Conservation (phyloP, 2,888 invertebrate genomes). For the Scrobipalpa atriplicella region DNA sequence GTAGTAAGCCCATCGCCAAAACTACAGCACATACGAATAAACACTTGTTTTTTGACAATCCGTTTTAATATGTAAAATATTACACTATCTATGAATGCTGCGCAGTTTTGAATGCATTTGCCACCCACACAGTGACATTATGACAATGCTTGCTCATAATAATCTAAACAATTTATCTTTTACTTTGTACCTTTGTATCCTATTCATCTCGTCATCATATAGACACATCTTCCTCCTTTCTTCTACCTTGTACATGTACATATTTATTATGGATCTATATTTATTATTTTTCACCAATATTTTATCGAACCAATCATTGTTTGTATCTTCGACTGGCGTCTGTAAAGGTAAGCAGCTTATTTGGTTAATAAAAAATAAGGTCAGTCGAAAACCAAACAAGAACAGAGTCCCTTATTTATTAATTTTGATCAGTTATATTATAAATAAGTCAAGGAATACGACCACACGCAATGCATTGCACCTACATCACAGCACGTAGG, state of each 20-base stretch:
- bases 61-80: no score
- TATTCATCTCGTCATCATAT: neutral
- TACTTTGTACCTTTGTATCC: neutral
- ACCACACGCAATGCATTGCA: neutral
- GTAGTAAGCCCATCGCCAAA: no score
- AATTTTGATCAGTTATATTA: neutral
- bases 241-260: neutral
- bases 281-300: neutral
- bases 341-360: no score
- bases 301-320: no score
- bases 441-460: neutral
- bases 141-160: neutral
- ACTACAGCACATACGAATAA: no score
- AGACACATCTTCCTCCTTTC: constrained; percentile 4
- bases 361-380: no score
- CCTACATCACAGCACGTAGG: neutral
- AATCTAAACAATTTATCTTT: neutral
- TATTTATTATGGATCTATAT: neutral
- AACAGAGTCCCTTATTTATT: no score
- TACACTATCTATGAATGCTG: no score
- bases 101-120: no score
- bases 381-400: no score
- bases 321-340: no score
- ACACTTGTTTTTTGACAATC: no score
- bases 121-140: neutral